A percentile compares a stretch with the other conserved stretches of the same genome.
phyloP scores from a whole-genome alignment of 2,888 invertebrate genomes.

The Fragum fragum region DNA sequence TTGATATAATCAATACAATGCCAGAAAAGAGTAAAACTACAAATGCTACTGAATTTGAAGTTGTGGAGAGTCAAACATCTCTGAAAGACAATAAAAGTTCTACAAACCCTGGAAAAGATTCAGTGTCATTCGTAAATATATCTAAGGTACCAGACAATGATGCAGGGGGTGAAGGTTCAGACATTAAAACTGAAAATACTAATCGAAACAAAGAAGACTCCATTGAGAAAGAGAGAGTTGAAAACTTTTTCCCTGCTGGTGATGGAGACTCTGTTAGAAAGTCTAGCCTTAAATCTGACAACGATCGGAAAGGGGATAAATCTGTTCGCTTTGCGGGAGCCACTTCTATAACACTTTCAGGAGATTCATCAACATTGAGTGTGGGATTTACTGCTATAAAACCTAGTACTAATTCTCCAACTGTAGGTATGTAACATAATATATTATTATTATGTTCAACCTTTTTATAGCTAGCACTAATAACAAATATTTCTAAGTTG shows the following conservation, averaged over 20 bases:
- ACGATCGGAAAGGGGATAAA: slow-evolving; percentile 54
- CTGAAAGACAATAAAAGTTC: slow-evolving; percentile 1
- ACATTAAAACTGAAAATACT: slow-evolving; percentile 44
- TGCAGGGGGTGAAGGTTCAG: slow-evolving; percentile 7
- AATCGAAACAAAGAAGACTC: slow-evolving; percentile 51
- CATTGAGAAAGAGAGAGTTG: slow-evolving; percentile 16
- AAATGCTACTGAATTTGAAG: slow-evolving; percentile 59
- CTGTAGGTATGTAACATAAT: slow-evolving; percentile 40
- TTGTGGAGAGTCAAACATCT: slow-evolving; percentile 37
- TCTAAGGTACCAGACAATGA: slow-evolving; percentile 28
- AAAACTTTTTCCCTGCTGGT: slow-evolving; percentile 28
- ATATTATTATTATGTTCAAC: too few species aligned
- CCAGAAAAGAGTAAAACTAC: slow-evolving; percentile 45
- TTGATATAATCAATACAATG: slow-evolving; percentile 65
- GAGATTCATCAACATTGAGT: slow-evolving; percentile 27
- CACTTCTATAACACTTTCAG: slow-evolving; percentile 3
- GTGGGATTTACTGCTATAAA: slow-evolving; percentile 45
- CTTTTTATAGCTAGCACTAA: too few species aligned
- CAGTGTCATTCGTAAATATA: slow-evolving; percentile 70
- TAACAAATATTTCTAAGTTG: too few species aligned
- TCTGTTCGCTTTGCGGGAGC: slow-evolving; percentile 59
- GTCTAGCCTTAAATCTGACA: slow-evolving; percentile 30
- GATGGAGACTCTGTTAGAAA: slow-evolving; percentile 30
- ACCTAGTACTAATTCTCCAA: slow-evolving; percentile 43
- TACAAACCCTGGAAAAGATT: slow-evolving; percentile 43